phyloP scores from a whole-genome alignment of 2,888 invertebrate species.

The Parnassius apollo region DNA sequence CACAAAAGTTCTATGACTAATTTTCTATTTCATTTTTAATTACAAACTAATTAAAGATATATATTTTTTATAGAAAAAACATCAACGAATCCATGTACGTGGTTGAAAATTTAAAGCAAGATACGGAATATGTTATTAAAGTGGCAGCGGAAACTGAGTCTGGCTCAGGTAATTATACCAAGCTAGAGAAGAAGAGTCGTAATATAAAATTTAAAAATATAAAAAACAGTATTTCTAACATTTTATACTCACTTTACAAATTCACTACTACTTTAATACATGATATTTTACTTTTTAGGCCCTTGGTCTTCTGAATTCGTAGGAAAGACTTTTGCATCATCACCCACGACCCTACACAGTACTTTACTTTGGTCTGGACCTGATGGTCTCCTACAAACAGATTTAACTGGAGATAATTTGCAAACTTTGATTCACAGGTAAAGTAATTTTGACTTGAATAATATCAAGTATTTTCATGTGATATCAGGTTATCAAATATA shows the following conservation, averaged over 20 bases:
- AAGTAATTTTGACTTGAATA: background rate
- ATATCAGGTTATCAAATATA: background rate
- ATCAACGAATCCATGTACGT: constrained; percentile 83
- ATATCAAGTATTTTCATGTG: no score
- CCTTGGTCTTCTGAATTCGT: constrained; percentile 90
- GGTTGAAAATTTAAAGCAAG: constrained; percentile 86
- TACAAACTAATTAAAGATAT: background rate
- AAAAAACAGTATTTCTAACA: no score
- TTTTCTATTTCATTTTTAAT: no score
- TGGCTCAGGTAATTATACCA: constrained; percentile 74
- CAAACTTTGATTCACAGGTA: constrained; percentile 84
- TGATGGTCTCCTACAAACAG: constrained; percentile 89
- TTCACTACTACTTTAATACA: no score
- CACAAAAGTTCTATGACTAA: no score
- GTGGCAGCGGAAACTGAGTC: constrained; percentile 89
- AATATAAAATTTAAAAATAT: no score
- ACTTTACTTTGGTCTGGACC: constrained; percentile 88
- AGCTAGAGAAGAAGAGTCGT: no score
- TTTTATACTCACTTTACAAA: no score
- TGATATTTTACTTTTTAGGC: constrained; percentile 64
- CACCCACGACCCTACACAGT: constrained; percentile 80
- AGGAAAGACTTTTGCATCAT: constrained; percentile 84
- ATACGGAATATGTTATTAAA: constrained; percentile 88
- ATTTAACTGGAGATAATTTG: constrained; percentile 89
- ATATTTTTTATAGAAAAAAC: constrained; percentile 53